Base-by-base conservation (phyloP, 2,797 vertebrate species). In the Pteropus rufus region DNA sequence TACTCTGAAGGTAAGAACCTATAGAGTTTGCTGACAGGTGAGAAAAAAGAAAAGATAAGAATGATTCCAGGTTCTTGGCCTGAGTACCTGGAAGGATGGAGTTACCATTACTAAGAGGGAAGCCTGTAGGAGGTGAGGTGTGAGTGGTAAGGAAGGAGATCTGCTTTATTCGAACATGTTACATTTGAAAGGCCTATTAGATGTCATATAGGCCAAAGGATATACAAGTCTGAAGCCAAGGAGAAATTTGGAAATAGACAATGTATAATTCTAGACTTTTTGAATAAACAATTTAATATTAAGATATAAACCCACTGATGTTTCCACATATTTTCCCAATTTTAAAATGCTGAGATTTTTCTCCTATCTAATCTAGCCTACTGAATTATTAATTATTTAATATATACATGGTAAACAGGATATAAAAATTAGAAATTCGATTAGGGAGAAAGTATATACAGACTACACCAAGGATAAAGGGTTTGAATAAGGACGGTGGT, bases 371-470 rank as follows among this genome's bases (percentile, higher is more conserved):
- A 64, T n/a, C 44, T 16, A 73, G 72, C 39, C 58, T 89, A 77
- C 29, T 73, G 24, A 93, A 73, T 64, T 79, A 64, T 56, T 56
- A 85, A 64, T 84, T 67, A 69, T 60, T 73, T 75, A 95, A 67
- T 54, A 73, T 52, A 39, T 29, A 87, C 23, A 70, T 10, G 11
- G 86, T 60, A 92, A 94, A 95, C 21, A 39, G 7, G 49, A 95
- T 14, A 58, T n/a, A 69, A 82, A 94, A 77, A 90, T 69, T 18
- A 94, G 65, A 75, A 92, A 89, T 72, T 65, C 70, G 93, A 75
- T 67, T 56, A 75, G 41, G 18, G 49, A 93, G 36, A 90, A 39
- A 82, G 34, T 86, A 90, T 75, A 86, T 2, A 49, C 16, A 83
- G 88, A 94, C 34, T 24, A 86, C 14, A 65, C 23, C 19, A 95